Evolutionary conservation across 2,113 vertebrate genomes (phyloP), one percentile per base, ranked within the genome.

Genomic region (Puntigrus tetrazona): DNA sequence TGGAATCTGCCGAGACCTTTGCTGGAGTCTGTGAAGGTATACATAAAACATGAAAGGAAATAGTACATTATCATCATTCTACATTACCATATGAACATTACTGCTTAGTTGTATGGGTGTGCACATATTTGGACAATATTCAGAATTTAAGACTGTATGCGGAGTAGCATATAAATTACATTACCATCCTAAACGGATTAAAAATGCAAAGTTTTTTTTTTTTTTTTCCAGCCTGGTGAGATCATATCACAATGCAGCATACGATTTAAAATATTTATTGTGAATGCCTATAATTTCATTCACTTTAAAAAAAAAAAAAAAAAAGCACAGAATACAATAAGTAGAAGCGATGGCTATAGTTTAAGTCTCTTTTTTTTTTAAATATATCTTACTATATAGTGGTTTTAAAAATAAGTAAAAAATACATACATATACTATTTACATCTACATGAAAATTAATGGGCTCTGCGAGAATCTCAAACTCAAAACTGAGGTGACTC

Each of bases 1-100:
- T 38, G 65, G 65, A 69, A 75, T 50, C 27, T 75, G 45, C 14
- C 5, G 57, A 59, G 59, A 63, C 57, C 25, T 45, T 2, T 47
- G 72, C 43, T 80, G 57, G 59, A 11, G 41, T 27, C 27, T 31
- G 41, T 80, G 59, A 45, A 34, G 29, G 10, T 77, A 80, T 80
- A 80, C 78, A 80, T 80, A 67, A 80, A 80, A 50, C 59, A 80
- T 80, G 9, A 67, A 80, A 63, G 59, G 38, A 65, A 80, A 31
- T 31, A 47, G 38, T 47, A 14, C 38, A 65, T 67, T 79, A 29
- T 45, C 10, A 80, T 80, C 78, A 78, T 25, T n/a, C 9, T 72
- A 72, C 38, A 43, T 75, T 75, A 29, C 18, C 27, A 50, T 29
- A 75, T 45, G 11, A 73, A 72, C 67, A 41, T 72, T 72, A 41